Evolutionary conservation across 1,140 invertebrate genomes (phyloP), one percentile per base, ranked within the genome.

Genomic region (Bemisia tabaci): DNA sequence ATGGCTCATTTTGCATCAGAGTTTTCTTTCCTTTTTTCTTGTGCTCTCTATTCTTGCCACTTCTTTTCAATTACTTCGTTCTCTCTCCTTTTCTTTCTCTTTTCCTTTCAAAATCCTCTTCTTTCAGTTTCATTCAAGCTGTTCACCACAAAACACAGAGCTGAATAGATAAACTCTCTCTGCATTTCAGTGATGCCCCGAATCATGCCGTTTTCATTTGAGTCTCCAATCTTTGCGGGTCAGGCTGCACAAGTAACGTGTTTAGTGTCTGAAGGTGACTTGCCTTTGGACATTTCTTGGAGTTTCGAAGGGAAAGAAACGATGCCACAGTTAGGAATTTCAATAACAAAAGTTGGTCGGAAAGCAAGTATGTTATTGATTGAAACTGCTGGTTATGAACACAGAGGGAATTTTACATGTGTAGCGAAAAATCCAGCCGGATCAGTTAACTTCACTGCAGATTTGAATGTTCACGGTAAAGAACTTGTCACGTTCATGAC

Each of bases 321-420:
- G 27, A 66, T 72, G 67, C 65, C 71, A 58, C 60, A 70, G 58
- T 66, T 73, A 68, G 72, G 74, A 48, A 75, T 80, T 26, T 69
- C 72, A 0, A 78, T 75, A 9, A 73, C 74, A 22, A 84, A 83
- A 75, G 75, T 87, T 71, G 87, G 88, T 62, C 83, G 85, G 69
- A 83, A 85, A 73, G 85, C 85, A 67, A 87, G 84, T 65, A 79
- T 91, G 71, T 78, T 95, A 67, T 85, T 84, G 26, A 87, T 89
- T 71, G 84, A 86, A 27, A 81, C 69, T 26, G 70, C 71, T 1
- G 63, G 64, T 59, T 69, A 68, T 1, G 62, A 70, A 48, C 81
- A 83, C 72, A 73, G 78, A 59, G 82, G 82, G 22, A 81, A 81
- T 70, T 84, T 83, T 72, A 83, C 82, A 0, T 84, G 82, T 70